These are phyloP conservation scores for Tetragnatha montana DNA, from an alignment of 2,888 invertebrate species.

Conservation along the genomic window DNA sequence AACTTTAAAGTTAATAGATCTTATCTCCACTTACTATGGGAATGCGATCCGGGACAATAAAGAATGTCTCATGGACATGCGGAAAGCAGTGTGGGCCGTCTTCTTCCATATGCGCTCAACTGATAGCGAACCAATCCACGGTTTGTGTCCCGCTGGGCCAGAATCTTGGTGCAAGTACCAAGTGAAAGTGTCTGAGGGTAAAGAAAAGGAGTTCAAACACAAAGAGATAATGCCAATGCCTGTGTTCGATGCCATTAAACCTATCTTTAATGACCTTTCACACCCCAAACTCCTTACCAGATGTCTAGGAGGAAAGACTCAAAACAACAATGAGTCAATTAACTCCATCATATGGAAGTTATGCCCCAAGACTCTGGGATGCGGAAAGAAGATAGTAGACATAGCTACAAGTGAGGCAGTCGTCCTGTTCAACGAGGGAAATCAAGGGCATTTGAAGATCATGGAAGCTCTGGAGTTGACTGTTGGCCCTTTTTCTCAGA, in stretches of 20 bases:
- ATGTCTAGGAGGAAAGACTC: background rate
- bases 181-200: background rate
- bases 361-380: too few relatives aligned
- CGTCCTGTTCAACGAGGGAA: slow-evolving; percentile 22
- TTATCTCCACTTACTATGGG: background rate
- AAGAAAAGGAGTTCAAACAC: too few relatives aligned
- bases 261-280: background rate
- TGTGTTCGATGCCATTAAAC: background rate
- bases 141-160: background rate
- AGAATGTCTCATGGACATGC: background rate
- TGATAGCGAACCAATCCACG: background rate
- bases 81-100: background rate
- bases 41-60: background rate
- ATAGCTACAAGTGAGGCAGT: slow-evolving; percentile 15
- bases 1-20: background rate
- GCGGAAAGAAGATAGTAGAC: background rate
- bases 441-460: background rate
- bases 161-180: background rate
- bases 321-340: background rate
- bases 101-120: background rate
- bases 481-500: too few relatives aligned
- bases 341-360: background rate
- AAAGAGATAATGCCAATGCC: background rate
- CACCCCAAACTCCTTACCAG: background rate
- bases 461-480: slow-evolving; percentile 5